These are phyloP conservation scores for Babylonia areolata DNA, from an alignment of 1,140 invertebrate species.

Conservation along the genomic window DNA sequence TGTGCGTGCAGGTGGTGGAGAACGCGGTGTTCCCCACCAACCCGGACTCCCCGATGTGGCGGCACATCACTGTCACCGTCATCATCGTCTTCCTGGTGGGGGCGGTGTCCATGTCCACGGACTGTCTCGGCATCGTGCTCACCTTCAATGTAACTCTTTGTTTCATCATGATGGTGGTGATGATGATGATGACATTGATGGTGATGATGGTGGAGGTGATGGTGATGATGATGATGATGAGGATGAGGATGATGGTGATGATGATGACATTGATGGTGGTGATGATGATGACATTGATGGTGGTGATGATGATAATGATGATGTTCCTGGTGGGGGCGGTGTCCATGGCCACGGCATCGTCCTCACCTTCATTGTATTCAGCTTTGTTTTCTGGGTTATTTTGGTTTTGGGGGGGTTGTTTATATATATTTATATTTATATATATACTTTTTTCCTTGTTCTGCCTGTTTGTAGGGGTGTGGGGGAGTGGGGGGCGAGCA, in stretches of 20 bases:
- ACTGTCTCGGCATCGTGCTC: slow-evolving; percentile 90
- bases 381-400: background rate
- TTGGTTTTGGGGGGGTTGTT: too few relatives aligned
- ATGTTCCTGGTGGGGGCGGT: slow-evolving; percentile 84
- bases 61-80: slow-evolving; percentile 84
- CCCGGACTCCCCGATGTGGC: slow-evolving; percentile 77
- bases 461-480: too few relatives aligned
- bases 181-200: too few relatives aligned
- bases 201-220: too few relatives aligned
- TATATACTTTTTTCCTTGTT: too few relatives aligned
- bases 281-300: too few relatives aligned
- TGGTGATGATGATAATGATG: slow-evolving; percentile 87
- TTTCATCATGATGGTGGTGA: too few relatives aligned
- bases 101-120: slow-evolving; percentile 88
- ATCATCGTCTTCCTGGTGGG: slow-evolving; percentile 84
- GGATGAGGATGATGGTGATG: too few relatives aligned
- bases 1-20: slow-evolving; percentile 73
- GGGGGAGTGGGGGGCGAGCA: too few relatives aligned
- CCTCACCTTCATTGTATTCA: slow-evolving; percentile 84
- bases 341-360: slow-evolving; percentile 91
- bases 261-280: too few relatives aligned
- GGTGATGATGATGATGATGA: too few relatives aligned
- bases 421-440: too few relatives aligned
- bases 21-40: slow-evolving; percentile 74
- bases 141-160: slow-evolving; percentile 86